These are phyloP conservation scores for Drosophila infuscata DNA, from an alignment of 2,888 invertebrate genomes.

Conservation along the genomic window DNA sequence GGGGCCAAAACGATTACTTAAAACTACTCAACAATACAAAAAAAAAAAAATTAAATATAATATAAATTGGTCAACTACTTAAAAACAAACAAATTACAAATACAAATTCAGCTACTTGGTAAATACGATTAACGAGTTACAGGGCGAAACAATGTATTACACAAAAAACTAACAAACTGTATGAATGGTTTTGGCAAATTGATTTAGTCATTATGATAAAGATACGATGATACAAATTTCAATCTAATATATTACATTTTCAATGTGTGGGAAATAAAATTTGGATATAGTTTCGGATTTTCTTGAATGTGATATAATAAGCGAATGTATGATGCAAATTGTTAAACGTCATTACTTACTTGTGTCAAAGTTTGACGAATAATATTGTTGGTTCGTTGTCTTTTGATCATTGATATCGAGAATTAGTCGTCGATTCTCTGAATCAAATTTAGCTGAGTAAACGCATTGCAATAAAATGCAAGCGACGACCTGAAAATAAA, in stretches of 20 bases:
- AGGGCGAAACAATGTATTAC: conserved; percentile 43
- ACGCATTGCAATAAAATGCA: conserved; percentile 84
- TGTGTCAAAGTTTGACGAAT: conserved; percentile 90
- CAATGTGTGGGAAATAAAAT: conserved; percentile 38
- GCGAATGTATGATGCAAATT: conserved; percentile 50
- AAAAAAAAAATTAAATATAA: conserved; percentile 11
- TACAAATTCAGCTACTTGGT: conserved; percentile 50
- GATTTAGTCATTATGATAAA: conserved; percentile 46
- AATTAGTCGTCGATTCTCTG: conserved; percentile 88
- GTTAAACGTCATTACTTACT: conserved; percentile 86
- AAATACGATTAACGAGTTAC: conserved; percentile 45
- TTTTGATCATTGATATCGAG: conserved; percentile 90
- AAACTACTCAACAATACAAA: conserved; percentile 50
- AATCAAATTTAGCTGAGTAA: conserved; percentile 81
- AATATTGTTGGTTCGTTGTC: conserved; percentile 90
- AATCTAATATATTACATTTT: conserved; percentile 64
- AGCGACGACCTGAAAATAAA: conserved; percentile 85
- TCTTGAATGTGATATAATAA: conserved; percentile 34
- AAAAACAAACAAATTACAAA: conserved; percentile 58
- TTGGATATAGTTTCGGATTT: conserved; percentile 22
- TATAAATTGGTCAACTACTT: conserved; percentile 52
- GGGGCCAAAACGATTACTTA: conserved; percentile 53
- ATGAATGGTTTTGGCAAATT: conserved; percentile 49
- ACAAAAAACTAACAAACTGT: conserved; percentile 54
- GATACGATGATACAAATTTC: conserved; percentile 52